These are phyloP conservation scores for Scartelaos histophorus DNA, from an alignment of 2,113 vertebrate genomes.

Conservation along the genomic window DNA sequence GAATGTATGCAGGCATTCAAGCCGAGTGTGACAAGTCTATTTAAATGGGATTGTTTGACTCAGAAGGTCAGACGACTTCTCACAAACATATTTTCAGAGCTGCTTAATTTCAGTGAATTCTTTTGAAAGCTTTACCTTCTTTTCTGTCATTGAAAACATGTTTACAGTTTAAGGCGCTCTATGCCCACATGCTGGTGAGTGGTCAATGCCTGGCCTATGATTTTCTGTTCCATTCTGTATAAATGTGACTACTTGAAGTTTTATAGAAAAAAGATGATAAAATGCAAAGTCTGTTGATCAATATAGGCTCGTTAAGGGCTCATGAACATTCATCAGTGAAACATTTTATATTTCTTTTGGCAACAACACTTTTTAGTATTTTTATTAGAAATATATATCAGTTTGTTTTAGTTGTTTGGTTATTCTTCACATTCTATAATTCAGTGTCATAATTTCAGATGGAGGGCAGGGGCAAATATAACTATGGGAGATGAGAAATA, in stretches of 20 bases:
- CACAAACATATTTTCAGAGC: slow-evolving; percentile 16
- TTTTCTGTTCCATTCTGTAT: not conserved
- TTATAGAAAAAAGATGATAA: slow-evolving; percentile 17
- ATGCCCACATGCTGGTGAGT: not conserved
- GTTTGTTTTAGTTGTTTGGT: slow-evolving; percentile 28
- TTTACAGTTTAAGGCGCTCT: slow-evolving; percentile 14
- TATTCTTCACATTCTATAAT: not conserved
- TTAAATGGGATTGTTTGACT: slow-evolving; percentile 6
- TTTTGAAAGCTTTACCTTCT: not conserved
- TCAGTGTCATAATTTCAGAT: not conserved
- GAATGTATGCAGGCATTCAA: not conserved
- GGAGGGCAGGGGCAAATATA: not conserved
- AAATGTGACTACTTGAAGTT: slow-evolving; percentile 41
- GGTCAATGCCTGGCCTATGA: slow-evolving; percentile 18
- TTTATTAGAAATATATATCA: slow-evolving; percentile 25
- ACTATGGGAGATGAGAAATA: not conserved
- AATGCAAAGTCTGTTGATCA: not conserved
- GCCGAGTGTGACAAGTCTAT: slow-evolving; percentile 10
- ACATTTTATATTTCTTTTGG: slow-evolving; percentile 15
- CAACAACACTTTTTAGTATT: slow-evolving; percentile 34
- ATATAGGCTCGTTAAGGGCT: not conserved
- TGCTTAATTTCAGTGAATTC: slow-evolving; percentile 19
- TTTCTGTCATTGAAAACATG: slow-evolving; percentile 8
- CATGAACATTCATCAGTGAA: slow-evolving; percentile 18
- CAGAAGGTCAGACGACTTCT: slow-evolving; percentile 19